Evolutionary conservation across 2,888 invertebrate species (phyloP), one percentile per base, ranked within the genome.

Genomic region (Monoplex corrugatus): DNA sequence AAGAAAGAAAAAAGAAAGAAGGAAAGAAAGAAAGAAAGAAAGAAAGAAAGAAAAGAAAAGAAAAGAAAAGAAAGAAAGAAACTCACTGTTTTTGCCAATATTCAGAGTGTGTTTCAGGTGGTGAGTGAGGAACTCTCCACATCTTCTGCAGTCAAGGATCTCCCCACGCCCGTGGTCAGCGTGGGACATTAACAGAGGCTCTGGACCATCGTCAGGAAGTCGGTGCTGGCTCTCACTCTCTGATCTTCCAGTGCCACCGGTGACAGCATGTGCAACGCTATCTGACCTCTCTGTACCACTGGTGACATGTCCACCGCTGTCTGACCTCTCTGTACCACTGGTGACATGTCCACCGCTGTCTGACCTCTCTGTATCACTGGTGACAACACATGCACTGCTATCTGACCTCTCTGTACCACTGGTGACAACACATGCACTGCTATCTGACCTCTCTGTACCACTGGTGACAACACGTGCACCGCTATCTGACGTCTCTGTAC

Each of bases 171-270:
- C 68, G 40, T 85, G 85, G 32, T 50, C 44, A 3, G 63, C 86
- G 40, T 86, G 86, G 43, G 86, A 68, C 13, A 86, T 35, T 40
- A 86, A 86, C 19, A 63, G 28, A 1, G 86, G 86, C 28, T 86
- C 86, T 0, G 44, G 32, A n/a, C 86, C 86, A 3, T 86, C 86
- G 5, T n/a, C 43, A 2, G 86, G 86, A 45, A 84, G 38, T 5
- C 45, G 45, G 45, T 45, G n/a, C 44, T 28, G 84, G 6, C 57
- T 2, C 2, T 83, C 83, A 1, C 10, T 6, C 16, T 0, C 13
- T 0, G 75, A 23, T 1, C 2, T 13, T 10, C 16, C 38, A n/a
- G n/a, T n/a, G n/a, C n/a, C n/a, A n/a, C n/a, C n/a, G n/a, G n/a
- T n/a, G n/a, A n/a, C n/a, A n/a, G n/a, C n/a, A n/a, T n/a, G n/a